Percentiles rank a stretch among this genome's conserved stretches.
Evolutionary conservation across 2,113 vertebrate genomes (phyloP).

Genomic region (Chlorocebus sabaeus): DNA sequence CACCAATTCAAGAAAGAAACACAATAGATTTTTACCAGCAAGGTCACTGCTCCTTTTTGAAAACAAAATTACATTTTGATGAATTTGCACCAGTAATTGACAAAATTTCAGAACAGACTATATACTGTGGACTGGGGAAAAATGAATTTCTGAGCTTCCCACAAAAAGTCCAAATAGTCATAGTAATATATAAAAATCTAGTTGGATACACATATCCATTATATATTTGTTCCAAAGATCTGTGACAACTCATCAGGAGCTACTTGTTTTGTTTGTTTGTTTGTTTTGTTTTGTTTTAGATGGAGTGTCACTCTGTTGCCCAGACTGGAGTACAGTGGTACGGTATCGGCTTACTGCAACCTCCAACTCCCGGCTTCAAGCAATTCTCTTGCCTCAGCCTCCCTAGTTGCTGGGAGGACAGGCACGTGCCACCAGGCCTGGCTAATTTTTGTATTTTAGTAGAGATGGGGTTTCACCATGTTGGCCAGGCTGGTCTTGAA

Average conservation of each 20-base stretch:
- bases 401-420: too few relatives aligned
- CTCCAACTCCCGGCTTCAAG: too few relatives aligned
- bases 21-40: neutral
- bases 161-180: neutral
- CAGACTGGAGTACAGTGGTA: too few relatives aligned
- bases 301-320: too few relatives aligned
- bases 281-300: too few relatives aligned
- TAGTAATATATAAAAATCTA: neutral
- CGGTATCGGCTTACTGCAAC: too few relatives aligned
- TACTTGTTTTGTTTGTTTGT: too few relatives aligned
- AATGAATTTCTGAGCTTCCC: neutral
- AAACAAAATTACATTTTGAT: neutral
- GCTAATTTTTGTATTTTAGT: too few relatives aligned
- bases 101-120: neutral
- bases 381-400: too few relatives aligned
- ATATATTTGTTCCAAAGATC: neutral
- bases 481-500: too few relatives aligned
- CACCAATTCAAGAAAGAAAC: neutral
- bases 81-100: neutral
- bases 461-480: too few relatives aligned
- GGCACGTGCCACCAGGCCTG: too few relatives aligned
- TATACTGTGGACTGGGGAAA: neutral
- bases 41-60: neutral
- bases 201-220: neutral
- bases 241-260: neutral